Conservation (phyloP, 2,113 vertebrate species). For the Tetraodon nigroviridis region DNA sequence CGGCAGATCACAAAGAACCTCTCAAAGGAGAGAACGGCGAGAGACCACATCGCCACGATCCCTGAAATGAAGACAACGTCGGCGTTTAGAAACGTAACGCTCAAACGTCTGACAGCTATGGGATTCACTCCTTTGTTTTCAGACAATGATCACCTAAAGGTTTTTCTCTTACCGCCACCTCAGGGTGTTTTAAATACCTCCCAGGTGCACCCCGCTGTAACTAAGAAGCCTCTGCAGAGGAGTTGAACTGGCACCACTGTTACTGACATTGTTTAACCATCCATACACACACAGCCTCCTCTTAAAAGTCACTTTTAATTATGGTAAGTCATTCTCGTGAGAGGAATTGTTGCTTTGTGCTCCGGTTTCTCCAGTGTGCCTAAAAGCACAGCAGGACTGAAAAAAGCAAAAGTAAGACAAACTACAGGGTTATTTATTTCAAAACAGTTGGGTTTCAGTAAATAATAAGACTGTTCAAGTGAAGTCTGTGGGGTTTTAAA, state of each 20-base stretch:
- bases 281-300: constrained; percentile 19
- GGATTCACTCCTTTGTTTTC: background rate
- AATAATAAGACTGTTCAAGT: too few relatives aligned
- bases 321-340: constrained; percentile 46
- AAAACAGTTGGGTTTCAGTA: too few relatives aligned
- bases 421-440: too few relatives aligned
- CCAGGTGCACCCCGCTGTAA: background rate
- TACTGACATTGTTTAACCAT: constrained; percentile 40
- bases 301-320: constrained; percentile 41
- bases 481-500: too few relatives aligned
- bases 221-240: background rate
- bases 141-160: background rate
- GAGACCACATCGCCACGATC: constrained; percentile 87
- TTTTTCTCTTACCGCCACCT: too few relatives aligned
- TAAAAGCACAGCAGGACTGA: constrained; percentile 23
- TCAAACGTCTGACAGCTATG: background rate
- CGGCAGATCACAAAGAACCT: constrained; percentile 82
- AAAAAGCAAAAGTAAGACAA: constrained; percentile 2
- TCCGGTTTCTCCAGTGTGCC: constrained; percentile 5
- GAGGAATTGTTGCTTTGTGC: constrained; percentile 47
- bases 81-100: background rate
- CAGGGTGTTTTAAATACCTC: too few relatives aligned
- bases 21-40: constrained; percentile 85
- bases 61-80: constrained; percentile 62
- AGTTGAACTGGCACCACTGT: constrained; percentile 3